phyloP scores from a whole-genome alignment of 2,797 vertebrate species.

The Valencia hispanica region DNA sequence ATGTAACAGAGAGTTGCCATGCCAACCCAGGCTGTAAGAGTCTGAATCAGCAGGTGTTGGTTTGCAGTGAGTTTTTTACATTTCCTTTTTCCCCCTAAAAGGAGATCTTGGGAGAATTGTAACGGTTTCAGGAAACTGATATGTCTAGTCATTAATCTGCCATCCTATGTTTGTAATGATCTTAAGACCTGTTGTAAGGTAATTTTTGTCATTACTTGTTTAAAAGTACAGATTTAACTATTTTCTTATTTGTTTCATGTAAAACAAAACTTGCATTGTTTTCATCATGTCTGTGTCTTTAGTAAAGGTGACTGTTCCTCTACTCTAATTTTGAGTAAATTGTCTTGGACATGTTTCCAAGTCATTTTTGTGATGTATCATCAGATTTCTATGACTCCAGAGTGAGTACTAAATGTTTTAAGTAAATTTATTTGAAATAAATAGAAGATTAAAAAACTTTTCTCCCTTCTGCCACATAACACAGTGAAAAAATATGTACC shows the following conservation, averaged over 20 bases:
- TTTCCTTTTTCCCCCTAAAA: not conserved
- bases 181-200: constrained; percentile 27
- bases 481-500: not conserved
- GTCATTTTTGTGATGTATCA: constrained; percentile 47
- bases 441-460: not conserved
- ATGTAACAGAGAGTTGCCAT: too few species aligned
- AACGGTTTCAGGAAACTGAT: not conserved
- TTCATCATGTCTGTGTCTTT: constrained; percentile 35
- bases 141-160: not conserved
- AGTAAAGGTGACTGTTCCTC: constrained; percentile 31
- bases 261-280: not conserved
- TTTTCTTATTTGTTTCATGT: not conserved
- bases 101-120: not conserved
- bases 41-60: too few species aligned
- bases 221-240: not conserved
- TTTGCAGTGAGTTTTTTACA: not conserved
- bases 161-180: not conserved
- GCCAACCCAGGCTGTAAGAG: too few species aligned
- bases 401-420: not conserved
- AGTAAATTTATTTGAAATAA: not conserved
- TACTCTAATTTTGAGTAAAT: constrained; percentile 27
- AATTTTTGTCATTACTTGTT: not conserved
- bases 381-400: constrained; percentile 16
- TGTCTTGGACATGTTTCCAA: constrained; percentile 41
- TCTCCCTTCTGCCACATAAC: not conserved